Evolutionary conservation across 2,797 vertebrate species (phyloP).

Genomic region (Spinibarbus caldwelli): DNA sequence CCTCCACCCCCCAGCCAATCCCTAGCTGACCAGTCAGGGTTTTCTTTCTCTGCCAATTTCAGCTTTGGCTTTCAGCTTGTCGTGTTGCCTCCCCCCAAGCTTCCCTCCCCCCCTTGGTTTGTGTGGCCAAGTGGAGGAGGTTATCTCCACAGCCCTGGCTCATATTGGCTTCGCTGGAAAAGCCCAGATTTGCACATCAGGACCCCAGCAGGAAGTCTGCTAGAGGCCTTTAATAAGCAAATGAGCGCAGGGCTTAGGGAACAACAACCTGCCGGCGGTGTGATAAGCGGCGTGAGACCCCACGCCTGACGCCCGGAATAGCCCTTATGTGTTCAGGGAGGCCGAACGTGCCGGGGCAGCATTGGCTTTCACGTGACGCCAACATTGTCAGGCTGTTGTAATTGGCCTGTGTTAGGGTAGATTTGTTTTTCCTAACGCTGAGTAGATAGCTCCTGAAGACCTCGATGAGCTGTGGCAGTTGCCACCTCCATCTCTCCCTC

Average conservation of each 20-base stretch:
- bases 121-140: conserved; percentile 72
- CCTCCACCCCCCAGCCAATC: conserved; percentile 46
- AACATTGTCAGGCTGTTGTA: conserved; percentile 40
- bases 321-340: conserved; percentile 36
- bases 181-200: conserved; percentile 85
- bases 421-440: conserved; percentile 51
- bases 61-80: conserved; percentile 53
- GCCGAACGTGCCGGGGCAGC: conserved; percentile 7
- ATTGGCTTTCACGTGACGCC: conserved; percentile 61
- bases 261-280: conserved; percentile 60
- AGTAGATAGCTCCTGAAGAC: conserved; percentile 48
- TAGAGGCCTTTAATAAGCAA: conserved; percentile 84
- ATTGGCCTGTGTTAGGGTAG: conserved; percentile 5
- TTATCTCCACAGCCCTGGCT: conserved; percentile 66
- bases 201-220: conserved; percentile 87
- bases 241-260: conserved; percentile 85
- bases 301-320: conserved; percentile 58
- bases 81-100: conserved; percentile 63
- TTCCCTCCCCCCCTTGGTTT: conserved; percentile 79
- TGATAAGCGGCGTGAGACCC: conserved; percentile 61
- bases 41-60: conserved; percentile 39
- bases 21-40: conserved; percentile 47
- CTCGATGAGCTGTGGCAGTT: conserved; percentile 49
- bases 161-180: conserved; percentile 86
- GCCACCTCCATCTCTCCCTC: too few species aligned